A percentile compares a stretch with the other conserved stretches of the same genome.
Evolutionary conservation across 2,797 vertebrate species (phyloP).

Genomic region (Stomatorhinus walkeri): DNA sequence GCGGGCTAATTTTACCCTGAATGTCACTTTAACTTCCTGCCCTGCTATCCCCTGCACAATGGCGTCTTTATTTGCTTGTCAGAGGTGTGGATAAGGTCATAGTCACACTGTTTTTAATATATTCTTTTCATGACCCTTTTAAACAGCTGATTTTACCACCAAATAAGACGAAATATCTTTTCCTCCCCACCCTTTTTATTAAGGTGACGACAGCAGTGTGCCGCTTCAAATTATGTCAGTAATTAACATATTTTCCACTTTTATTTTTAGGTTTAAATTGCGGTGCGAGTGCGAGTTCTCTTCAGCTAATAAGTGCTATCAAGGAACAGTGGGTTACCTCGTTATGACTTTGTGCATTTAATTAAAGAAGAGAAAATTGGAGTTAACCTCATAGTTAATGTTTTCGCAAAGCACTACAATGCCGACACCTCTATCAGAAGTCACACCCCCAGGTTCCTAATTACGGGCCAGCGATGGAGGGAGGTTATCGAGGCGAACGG

Average conservation of each 20-base stretch:
- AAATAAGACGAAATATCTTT: conserved; percentile 64
- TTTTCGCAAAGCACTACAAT: conserved; percentile 92
- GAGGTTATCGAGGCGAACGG: conserved; percentile 69
- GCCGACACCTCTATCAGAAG: conserved; percentile 93
- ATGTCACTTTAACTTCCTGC: conserved; percentile 52
- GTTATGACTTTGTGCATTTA: conserved; percentile 95
- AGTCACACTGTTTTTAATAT: conserved; percentile 31
- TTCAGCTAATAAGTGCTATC: conserved; percentile 95
- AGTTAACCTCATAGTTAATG: conserved; percentile 95
- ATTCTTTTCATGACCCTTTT: conserved; percentile 49
- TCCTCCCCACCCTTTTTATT: conserved; percentile 40
- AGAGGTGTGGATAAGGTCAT: conserved; percentile 63
- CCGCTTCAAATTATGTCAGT: conserved; percentile 78
- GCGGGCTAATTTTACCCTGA: conserved; percentile 51
- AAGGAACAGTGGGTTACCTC: conserved; percentile 94
- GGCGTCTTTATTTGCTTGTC: conserved; percentile 56
- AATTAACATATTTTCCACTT: conserved; percentile 86
- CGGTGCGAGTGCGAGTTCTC: conserved; percentile 82
- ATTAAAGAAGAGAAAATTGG: conserved; percentile 97
- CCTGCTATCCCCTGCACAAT: conserved; percentile 53
- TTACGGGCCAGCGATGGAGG: conserved; percentile 74
- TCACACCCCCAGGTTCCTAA: conserved; percentile 93
- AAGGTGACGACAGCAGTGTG: conserved; percentile 53
- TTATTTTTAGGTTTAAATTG: conserved; percentile 91
- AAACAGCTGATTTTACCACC: conserved; percentile 56